These are phyloP conservation scores for Vireo griseus DNA, from an alignment of 2,797 vertebrate genomes.

Conservation along the genomic window DNA sequence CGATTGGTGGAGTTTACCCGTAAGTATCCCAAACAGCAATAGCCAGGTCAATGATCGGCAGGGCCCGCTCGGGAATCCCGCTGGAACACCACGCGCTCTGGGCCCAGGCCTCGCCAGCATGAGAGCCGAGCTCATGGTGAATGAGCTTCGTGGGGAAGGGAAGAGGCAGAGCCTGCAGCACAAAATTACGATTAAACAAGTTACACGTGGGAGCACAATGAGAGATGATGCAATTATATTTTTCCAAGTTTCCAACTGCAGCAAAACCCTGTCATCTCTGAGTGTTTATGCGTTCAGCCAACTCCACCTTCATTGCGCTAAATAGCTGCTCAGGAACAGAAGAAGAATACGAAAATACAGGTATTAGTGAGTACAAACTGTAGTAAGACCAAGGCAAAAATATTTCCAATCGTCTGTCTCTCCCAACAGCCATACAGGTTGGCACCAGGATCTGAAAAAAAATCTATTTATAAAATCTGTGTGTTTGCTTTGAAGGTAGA, in stretches of 20 bases:
- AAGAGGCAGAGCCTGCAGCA: slow-evolving; percentile 74
- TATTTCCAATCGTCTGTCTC: not conserved
- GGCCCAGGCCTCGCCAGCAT: slow-evolving; percentile 78
- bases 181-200: slow-evolving; percentile 92
- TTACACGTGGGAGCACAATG: slow-evolving; percentile 84
- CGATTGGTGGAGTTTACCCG: slow-evolving; percentile 97
- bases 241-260: slow-evolving; percentile 54
- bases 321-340: not conserved
- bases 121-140: slow-evolving; percentile 81
- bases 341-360: not conserved
- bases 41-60: slow-evolving; percentile 92
- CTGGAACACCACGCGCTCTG: slow-evolving; percentile 55
- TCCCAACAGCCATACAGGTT: not conserved
- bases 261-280: slow-evolving; percentile 53
- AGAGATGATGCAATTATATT: slow-evolving; percentile 89
- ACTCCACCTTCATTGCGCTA: not conserved
- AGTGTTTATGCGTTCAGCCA: not conserved
- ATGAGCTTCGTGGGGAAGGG: slow-evolving; percentile 59
- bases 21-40: slow-evolving; percentile 98
- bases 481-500: not conserved
- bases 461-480: not conserved
- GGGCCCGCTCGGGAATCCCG: slow-evolving; percentile 87
- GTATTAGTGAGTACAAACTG: not conserved
- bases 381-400: not conserved
- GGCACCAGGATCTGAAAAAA: not conserved